Evolutionary conservation across 2,113 vertebrate species (phyloP), one percentile per base, ranked within the genome.

Genomic region (Ophiodon elongatus): DNA sequence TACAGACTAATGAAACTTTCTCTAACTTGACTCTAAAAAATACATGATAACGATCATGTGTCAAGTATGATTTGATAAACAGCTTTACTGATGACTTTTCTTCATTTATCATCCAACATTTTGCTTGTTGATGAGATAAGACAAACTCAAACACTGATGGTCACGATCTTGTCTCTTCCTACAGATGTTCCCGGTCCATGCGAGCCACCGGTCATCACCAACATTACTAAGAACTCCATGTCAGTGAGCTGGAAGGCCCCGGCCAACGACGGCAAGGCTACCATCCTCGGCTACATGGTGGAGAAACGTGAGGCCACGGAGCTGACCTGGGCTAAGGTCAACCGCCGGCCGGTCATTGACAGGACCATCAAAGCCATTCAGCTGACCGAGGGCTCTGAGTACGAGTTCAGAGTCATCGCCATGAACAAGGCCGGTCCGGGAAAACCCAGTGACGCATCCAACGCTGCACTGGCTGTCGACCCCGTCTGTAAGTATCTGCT

Each of bases 221-320:
- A 99, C 60, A 91, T 99, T 82, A 99, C 97, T 0, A 97, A 96
- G 86, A 94, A 99, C 88, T 97, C 98, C 31, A 99, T 99, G 98
- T 99, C 97, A 9, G 98, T 99, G 57, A 99, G 98, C 94, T 99
- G 98, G 98, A 99, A 99, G 89, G 94, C 96, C 13, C 98, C 98
- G 64, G 96, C 96, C 52, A 95, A 96, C 91, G 98, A 99, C 73
- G 98, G 98, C n/a, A 97, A 96, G 62, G 96, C 98, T 13, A 89
- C 96, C 47, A 96, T 99, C 83, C 96, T 98, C 84, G 98, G 98
- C 78, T 99, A 99, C 90, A 95, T 99, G 84, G 91, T 99, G 87
- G 98, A 99, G 93, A 99, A 99, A 88, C 97, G 98, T 70, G 98
- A 99, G 92, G 96, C 96, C 1, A 97, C 97, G 31, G 95, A 97